Base-by-base conservation (phyloP, 2,797 vertebrate genomes). In the Mastacembelus armatus region DNA sequence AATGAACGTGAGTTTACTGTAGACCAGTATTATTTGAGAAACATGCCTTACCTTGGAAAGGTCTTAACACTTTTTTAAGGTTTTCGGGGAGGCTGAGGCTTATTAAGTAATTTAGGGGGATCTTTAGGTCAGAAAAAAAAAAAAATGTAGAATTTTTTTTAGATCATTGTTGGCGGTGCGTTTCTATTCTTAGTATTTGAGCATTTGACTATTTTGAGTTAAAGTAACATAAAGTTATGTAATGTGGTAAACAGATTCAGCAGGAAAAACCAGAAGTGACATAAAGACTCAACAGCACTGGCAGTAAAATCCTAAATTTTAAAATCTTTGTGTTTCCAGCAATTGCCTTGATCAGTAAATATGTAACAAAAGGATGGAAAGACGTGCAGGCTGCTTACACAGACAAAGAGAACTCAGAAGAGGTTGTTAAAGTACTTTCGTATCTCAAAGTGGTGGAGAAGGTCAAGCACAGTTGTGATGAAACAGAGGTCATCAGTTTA, bases 291-390 rank as follows among this genome's bases (percentile, higher is more conserved):
- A n/a, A n/a, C n/a, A n/a, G n/a, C n/a, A n/a, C n/a, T n/a, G n/a
- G n/a, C n/a, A n/a, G n/a, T n/a, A n/a, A n/a, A n/a, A n/a, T n/a
- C n/a, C n/a, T n/a, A n/a, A n/a, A n/a, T n/a, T n/a, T n/a, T n/a
- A n/a, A n/a, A n/a, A n/a, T n/a, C n/a, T 47, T 68, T 72, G 81
- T 83, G 63, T 84, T 94, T 85, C 27, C 83, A 95, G 97, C 94
- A 49, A 89, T 96, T 75, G 93, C 94, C 49, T 60, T 99, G 84
- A 93, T 99, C 80, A 94, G 94, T 82, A 98, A 96, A 87, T 99
- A 98, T 73, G 88, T 97, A 71, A 96, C 94, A 64, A 98, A 97
- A 87, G 97, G 97, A 55, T 98, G 97, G 97, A 96, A 95, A 78
- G 96, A 95, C 44, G 96, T 97, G 49, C 93, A 96, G 74, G 92